Evolutionary conservation across 2,888 invertebrate species (phyloP).

Genomic region (Sphaeridia pumilis): DNA sequence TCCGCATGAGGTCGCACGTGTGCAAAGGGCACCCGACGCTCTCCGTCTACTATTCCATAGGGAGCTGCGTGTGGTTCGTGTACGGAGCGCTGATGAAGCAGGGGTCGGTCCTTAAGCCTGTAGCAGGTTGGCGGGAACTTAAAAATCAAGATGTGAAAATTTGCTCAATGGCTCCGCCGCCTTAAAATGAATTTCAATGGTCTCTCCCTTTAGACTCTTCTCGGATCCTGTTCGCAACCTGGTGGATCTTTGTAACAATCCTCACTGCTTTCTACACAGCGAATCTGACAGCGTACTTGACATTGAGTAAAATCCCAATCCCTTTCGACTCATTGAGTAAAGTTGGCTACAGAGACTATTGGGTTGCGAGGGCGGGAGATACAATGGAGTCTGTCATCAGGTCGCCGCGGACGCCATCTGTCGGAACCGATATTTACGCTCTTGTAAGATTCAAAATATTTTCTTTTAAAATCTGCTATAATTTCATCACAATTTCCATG

Average conservation of each 20-base stretch:
- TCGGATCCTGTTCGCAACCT: constrained; percentile 70
- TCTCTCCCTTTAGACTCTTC: constrained; percentile 54
- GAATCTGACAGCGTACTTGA: constrained; percentile 77
- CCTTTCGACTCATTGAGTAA: constrained; percentile 48
- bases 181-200: background rate
- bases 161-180: background rate
- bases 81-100: constrained; percentile 80
- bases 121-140: constrained; percentile 56
- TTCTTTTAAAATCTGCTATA: background rate
- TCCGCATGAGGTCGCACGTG: constrained; percentile 45
- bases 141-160: background rate
- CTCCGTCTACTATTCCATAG: constrained; percentile 46
- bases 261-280: constrained; percentile 83
- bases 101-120: constrained; percentile 67
- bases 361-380: constrained; percentile 58
- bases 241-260: constrained; percentile 84
- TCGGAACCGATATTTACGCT: background rate
- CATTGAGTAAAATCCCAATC: constrained; percentile 69
- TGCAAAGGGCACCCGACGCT: constrained; percentile 46
- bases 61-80: constrained; percentile 72
- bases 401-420: constrained; percentile 22
- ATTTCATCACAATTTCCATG: background rate
- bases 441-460: background rate
- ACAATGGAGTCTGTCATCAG: constrained; percentile 55
- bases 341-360: constrained; percentile 40